phyloP scores from a whole-genome alignment of 64 coral and sea anemone genomes.

The Montipora foliosa region DNA sequence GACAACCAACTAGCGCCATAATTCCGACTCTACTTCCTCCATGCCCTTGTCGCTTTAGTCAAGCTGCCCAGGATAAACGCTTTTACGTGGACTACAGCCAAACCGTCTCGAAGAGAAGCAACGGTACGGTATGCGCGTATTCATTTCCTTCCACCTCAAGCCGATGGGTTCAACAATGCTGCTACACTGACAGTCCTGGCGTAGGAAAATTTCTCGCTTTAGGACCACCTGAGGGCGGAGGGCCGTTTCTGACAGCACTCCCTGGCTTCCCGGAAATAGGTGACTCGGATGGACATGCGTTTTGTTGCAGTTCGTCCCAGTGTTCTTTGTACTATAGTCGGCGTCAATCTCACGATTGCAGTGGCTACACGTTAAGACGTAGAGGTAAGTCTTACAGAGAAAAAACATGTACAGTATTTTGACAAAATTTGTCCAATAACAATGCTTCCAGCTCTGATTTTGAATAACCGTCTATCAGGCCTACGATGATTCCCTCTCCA shows the following conservation, averaged over 20 bases:
- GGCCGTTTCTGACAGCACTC: neutral
- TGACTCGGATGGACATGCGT: conserved; percentile 44
- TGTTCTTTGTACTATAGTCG: conserved; percentile 65
- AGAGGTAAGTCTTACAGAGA: conserved; percentile 37
- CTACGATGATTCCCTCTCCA: no score
- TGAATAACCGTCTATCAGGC: no score
- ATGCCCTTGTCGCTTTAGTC: conserved; percentile 56
- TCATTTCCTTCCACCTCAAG: neutral
- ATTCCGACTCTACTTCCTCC: conserved; percentile 26
- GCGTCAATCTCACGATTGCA: conserved; percentile 51
- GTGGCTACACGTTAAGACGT: neutral
- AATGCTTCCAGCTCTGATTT: no score
- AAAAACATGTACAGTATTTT: no score
- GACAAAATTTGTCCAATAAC: no score
- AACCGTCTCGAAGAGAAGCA: neutral
- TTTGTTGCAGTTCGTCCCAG: conserved; percentile 45
- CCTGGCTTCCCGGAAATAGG: neutral
- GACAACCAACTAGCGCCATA: conserved; percentile 10
- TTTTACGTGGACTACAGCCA: conserved; percentile 30
- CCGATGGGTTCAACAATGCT: conserved; percentile 65
- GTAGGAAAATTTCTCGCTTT: conserved; percentile 34
- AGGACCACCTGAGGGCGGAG: conserved; percentile 31
- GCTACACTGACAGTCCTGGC: conserved; percentile 44
- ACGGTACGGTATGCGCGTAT: conserved; percentile 37
- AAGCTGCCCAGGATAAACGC: neutral